Evolutionary conservation across 92 coral and sea anemone genomes (phyloP).

Genomic region (Palythoa caribaeorum): DNA sequence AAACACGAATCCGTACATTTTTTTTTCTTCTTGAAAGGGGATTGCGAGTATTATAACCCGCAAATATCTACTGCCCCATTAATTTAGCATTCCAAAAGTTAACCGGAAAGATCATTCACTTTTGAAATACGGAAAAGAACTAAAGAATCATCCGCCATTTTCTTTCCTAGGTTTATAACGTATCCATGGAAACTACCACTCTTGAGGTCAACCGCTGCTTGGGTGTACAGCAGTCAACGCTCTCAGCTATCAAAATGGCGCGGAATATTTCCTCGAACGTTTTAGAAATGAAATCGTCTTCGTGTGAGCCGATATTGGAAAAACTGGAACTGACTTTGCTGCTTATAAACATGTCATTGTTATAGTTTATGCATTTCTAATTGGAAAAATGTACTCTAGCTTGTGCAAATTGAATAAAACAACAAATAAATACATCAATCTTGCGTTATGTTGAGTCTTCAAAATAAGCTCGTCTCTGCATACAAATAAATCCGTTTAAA

Average conservation of each 20-base stretch:
- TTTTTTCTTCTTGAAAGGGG: neutral
- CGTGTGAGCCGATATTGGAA: neutral
- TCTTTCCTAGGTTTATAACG: conserved; percentile 16
- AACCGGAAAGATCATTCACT: neutral
- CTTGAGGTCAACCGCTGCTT: conserved; percentile 38
- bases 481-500: conserved; percentile 13
- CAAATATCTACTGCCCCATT: neutral
- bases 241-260: conserved; percentile 21
- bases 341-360: neutral
- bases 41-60: neutral
- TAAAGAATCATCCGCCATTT: neutral
- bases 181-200: conserved; percentile 39
- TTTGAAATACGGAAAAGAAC: too few relatives aligned
- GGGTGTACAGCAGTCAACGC: conserved; percentile 8
- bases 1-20: neutral
- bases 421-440: conserved; percentile 15
- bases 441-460: conserved; percentile 9
- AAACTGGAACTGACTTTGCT: conserved; percentile 9
- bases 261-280: neutral
- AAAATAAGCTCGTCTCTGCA: neutral
- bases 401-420: conserved; percentile 32
- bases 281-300: conserved; percentile 18
- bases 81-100: neutral
- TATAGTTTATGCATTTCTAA: conserved; percentile 14
- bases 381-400: conserved; percentile 24